Evolutionary conservation across 2,888 invertebrate species (phyloP), one percentile per base, ranked within the genome.

Genomic region (Melitaea athalia): DNA sequence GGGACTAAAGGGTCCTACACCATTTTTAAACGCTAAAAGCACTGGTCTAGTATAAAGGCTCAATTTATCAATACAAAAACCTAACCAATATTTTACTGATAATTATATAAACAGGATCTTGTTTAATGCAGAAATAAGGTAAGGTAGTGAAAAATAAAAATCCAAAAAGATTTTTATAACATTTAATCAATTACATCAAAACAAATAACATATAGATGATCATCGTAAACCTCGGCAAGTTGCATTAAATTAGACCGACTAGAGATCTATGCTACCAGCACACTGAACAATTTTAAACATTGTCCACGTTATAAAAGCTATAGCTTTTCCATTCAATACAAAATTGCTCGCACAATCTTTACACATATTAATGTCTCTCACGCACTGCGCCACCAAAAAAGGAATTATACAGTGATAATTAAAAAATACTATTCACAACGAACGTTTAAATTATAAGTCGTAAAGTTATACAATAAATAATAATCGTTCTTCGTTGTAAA

Each of bases 121-220:
- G 5, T 38, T 38, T 45, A 14, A 45, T 45, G 45, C 11, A 45
- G 12, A 11, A 11, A 45, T 14, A 45, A 45, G 8, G 11, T 45
- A 45, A 45, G 45, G 11, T 31, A 55, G 65, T 74, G 77, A 47
- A 63, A 75, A 75, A 65, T 64, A 75, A 64, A 75, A 72, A 69
- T 65, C 5, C 49, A 52, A 68, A 49, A 57, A 38, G 38, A 71
- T 86, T 89, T 91, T 92, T 79, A 91, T 91, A 92, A 92, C 92
- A 92, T 92, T 92, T 92, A 88, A 85, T 91, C 81, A 85, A 87
- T 89, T 89, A 92, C 92, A 92, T 91, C 88, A 91, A 92, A 91
- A 91, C 91, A 91, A 91, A 85, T 92, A 92, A 92, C 91, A 91
- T 91, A 91, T 80, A 88, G 77, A 82, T 85, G 81, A 81, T 85